phyloP scores from a whole-genome alignment of 1,140 invertebrate species.

The Centruroides vittatus region DNA sequence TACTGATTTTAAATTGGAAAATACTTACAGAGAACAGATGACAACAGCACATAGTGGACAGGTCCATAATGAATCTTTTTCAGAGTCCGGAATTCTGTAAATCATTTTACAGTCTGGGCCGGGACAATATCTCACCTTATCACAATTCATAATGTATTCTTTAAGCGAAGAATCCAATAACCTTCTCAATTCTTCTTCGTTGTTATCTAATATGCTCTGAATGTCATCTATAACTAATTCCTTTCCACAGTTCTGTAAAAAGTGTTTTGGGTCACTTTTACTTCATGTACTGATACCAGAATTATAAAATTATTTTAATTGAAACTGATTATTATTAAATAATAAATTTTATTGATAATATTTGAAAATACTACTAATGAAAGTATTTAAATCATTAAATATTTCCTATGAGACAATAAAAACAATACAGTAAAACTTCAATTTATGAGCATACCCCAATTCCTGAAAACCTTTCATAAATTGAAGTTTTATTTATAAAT shows the following conservation, averaged over 20 bases:
- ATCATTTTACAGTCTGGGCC: constrained; percentile 13
- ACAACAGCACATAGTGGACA: constrained; percentile 3
- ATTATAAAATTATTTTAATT: too few species aligned
- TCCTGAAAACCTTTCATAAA: too few species aligned
- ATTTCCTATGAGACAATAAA: too few species aligned
- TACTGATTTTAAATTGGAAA: neutral
- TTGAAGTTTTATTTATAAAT: too few species aligned
- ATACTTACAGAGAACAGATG: constrained; percentile 10
- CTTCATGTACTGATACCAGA: too few species aligned
- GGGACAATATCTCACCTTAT: constrained; percentile 6
- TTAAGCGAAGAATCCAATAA: neutral
- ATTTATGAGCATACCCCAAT: too few species aligned
- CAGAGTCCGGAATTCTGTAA: constrained; percentile 1
- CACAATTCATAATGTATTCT: constrained; percentile 2
- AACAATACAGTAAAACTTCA: too few species aligned
- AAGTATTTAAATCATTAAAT: too few species aligned
- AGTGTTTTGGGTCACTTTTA: too few species aligned
- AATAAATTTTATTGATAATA: too few species aligned
- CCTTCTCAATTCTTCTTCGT: neutral
- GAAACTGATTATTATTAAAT: too few species aligned
- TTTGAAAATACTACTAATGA: too few species aligned
- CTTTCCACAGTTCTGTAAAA: constrained; percentile 5
- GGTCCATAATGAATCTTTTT: neutral
- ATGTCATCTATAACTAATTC: constrained; percentile 2
- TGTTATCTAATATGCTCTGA: neutral